Conservation (phyloP, 2,797 vertebrate species). For the Intellagama lesueurii region DNA sequence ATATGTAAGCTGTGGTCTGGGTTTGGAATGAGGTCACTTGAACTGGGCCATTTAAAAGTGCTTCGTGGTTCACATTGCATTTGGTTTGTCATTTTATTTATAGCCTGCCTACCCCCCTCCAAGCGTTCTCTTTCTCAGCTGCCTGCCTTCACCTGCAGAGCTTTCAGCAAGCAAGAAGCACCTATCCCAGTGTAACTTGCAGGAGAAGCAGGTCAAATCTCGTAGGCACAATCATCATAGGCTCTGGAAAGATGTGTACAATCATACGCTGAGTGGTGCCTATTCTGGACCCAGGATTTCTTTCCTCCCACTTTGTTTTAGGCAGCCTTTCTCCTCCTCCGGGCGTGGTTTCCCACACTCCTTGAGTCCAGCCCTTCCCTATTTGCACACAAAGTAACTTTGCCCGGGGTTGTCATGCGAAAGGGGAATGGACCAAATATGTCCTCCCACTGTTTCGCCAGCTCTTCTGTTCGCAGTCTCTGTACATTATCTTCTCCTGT, state of each 20-base stretch:
- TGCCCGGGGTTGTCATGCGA: background rate
- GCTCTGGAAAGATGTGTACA: background rate
- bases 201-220: background rate
- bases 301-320: background rate
- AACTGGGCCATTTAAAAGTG: background rate
- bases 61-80: background rate
- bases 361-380: background rate
- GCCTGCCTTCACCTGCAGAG: constrained; percentile 48
- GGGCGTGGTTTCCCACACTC: accelerated
- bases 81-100: background rate
- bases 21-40: background rate
- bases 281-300: background rate
- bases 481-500: background rate
- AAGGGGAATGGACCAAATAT: background rate
- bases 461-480: constrained; percentile 7
- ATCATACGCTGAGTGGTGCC: background rate
- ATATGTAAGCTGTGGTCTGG: background rate
- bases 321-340: background rate
- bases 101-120: accelerated
- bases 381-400: constrained; percentile 31
- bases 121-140: background rate
- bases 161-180: constrained; percentile 6
- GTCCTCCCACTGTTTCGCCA: background rate
- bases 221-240: constrained; percentile 55
- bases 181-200: constrained; percentile 9